A percentile compares a stretch with the other conserved stretches of the same genome.
These are phyloP conservation scores for Pseudorhiza aurosa DNA, from an alignment of 30 jellyfish, hydroid and myxozoan species.

Conservation along the genomic window DNA sequence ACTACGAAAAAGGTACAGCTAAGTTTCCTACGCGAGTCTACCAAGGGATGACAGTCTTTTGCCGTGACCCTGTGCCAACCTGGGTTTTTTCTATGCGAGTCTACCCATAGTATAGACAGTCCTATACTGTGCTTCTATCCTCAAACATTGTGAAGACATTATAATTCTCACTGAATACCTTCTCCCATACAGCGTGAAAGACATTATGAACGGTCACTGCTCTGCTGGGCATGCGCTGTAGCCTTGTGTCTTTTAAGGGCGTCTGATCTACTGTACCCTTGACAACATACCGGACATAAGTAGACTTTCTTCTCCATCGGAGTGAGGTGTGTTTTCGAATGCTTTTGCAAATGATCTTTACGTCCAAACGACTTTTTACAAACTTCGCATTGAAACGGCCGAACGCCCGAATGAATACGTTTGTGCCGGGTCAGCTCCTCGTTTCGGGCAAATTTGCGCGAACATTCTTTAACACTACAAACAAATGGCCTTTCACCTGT, in stretches of 20 bases:
- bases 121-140: no score
- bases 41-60: no score
- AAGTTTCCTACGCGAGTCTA: no score
- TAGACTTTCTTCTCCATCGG: constrained; percentile 40
- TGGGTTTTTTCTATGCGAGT: no score
- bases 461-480: constrained; percentile 52
- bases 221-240: constrained; percentile 51
- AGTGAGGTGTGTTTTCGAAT: constrained; percentile 60
- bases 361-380: constrained; percentile 69
- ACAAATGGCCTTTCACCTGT: constrained; percentile 77
- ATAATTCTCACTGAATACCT: no score
- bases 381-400: constrained; percentile 54
- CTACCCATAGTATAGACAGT: no score
- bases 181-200: no score
- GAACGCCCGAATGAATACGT: constrained; percentile 75
- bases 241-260: constrained; percentile 46
- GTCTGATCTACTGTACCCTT: constrained; percentile 71
- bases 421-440: constrained; percentile 82
- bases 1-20: no score
- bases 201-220: no score
- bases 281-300: constrained; percentile 52
- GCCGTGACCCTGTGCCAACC: no score
- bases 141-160: no score
- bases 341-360: constrained; percentile 75
- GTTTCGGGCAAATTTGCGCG: constrained; percentile 67